A percentile compares a stretch with the other conserved stretches of the same genome.
These are phyloP conservation scores for Nyctereutes procyonoides DNA, from an alignment of 2,113 vertebrate genomes.

Conservation along the genomic window DNA sequence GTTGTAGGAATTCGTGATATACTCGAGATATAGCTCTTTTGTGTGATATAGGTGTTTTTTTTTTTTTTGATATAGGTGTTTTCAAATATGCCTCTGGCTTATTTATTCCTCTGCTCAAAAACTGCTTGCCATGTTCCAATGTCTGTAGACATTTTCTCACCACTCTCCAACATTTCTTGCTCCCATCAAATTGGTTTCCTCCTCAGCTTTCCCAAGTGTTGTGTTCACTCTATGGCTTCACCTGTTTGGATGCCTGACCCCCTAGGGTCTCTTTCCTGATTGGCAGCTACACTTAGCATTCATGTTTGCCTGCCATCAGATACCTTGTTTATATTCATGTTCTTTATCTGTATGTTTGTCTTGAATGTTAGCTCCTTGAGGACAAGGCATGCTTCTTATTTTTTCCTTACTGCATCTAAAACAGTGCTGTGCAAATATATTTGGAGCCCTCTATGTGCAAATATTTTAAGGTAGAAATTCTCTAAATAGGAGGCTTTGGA, in stretches of 20 bases:
- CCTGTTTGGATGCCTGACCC: neutral
- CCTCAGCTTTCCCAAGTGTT: neutral
- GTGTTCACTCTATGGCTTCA: neutral
- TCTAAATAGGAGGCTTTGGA: neutral
- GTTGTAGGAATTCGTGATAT: neutral
- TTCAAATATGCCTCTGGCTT: neutral
- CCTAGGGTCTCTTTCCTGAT: rapidly evolving
- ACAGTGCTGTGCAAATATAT: neutral
- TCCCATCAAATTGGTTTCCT: neutral
- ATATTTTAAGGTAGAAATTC: neutral
- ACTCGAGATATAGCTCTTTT: neutral
- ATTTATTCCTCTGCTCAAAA: neutral
- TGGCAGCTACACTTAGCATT: neutral
- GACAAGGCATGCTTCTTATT: neutral
- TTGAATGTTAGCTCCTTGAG: neutral
- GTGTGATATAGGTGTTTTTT: neutral
- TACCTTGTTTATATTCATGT: neutral
- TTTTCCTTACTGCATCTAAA: neutral
- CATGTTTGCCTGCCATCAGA: neutral
- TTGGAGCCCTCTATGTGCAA: neutral
- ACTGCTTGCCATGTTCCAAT: neutral
- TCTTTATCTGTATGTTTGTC: neutral
- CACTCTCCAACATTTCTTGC: neutral
- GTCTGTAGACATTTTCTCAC: neutral
- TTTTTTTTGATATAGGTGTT: neutral